Evolutionary conservation across 2,888 invertebrate species (phyloP), one percentile per base, ranked within the genome.

Genomic region (Temnothorax unifasciatus): DNA sequence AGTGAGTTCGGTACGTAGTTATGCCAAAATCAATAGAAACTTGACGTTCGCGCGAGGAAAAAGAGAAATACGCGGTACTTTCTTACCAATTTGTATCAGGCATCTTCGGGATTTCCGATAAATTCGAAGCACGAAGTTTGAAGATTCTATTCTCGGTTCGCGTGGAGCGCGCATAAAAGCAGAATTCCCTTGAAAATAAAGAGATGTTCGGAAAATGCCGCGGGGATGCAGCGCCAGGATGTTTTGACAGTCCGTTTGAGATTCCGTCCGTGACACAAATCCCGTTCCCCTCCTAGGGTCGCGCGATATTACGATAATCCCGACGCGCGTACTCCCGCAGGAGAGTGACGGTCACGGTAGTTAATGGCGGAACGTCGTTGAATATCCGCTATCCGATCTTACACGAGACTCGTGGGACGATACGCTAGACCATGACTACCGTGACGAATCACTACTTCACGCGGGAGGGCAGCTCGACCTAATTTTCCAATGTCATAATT

Each of bases 401-500:
- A 88, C 66, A 82, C 57, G 84, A 88, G 90, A 89, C 89, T 88
- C 90, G 86, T 89, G 91, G 88, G 91, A 90, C 89, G 66, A 68
- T 59, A 83, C 69, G 79, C 84, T 88, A 87, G 64, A 86, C 68
- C 74, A 74, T 76, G 88, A 81, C 77, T 83, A 74, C 85, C 83
- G 83, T 85, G 85, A 85, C 87, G 91, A 89, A 90, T 89, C 77
- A 61, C 66, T 68, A 81, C 88, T 50, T 54, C n/a, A 73, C 25
- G 73, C 63, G 38, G 38, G 38, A 74, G 79, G 44, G 25, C 41
- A 63, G 75, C 75, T 34, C 85, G 88, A 89, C 89, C 90, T 75
- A 88, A 90, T 90, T 90, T 90, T 90, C 90, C 89, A 89, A 90
- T 90, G 90, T 90, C 90, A 88, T 88, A 87, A 90, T 88, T 83